Percentiles rank a stretch among this genome's conserved stretches.
Evolutionary conservation across 2,888 invertebrate species (phyloP).

Genomic region (Xylophagus ater): DNA sequence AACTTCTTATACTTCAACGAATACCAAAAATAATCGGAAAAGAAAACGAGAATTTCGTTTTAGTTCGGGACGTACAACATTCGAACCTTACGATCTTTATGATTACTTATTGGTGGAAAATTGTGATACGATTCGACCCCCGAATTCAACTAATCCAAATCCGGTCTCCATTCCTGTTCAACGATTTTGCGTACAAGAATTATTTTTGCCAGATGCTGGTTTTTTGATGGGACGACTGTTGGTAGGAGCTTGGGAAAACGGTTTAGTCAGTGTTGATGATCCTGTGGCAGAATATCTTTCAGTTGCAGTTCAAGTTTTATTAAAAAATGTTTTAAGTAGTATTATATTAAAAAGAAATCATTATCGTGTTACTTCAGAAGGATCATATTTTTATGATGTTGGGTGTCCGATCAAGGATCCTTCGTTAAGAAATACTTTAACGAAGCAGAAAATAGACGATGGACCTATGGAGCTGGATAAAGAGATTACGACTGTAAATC

Average conservation of each 20-base stretch:
- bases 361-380: conserved; percentile 57
- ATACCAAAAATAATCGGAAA: conserved; percentile 35
- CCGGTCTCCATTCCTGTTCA: conserved; percentile 33
- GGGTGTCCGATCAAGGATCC: conserved; percentile 71
- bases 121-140: conserved; percentile 28
- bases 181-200: conserved; percentile 56
- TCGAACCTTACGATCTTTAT: conserved; percentile 48
- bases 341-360: conserved; percentile 67
- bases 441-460: conserved; percentile 50
- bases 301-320: too few species aligned
- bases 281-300: too few species aligned
- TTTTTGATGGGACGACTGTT: conserved; percentile 73
- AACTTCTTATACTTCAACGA: conserved; percentile 11
- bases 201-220: conserved; percentile 72
- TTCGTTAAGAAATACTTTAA: conserved; percentile 62
- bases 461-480: conserved; percentile 47
- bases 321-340: too few species aligned
- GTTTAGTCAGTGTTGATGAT: conserved; percentile 74
- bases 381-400: conserved; percentile 64
- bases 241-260: conserved; percentile 80
- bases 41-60: conserved; percentile 41
- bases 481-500: conserved; percentile 51
- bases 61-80: conserved; percentile 47
- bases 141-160: conserved; percentile 19
- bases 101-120: conserved; percentile 47